A percentile compares a stretch with the other conserved stretches of the same genome.
Conservation (phyloP, 2,888 invertebrate species). For the Cyclophora punctaria region DNA sequence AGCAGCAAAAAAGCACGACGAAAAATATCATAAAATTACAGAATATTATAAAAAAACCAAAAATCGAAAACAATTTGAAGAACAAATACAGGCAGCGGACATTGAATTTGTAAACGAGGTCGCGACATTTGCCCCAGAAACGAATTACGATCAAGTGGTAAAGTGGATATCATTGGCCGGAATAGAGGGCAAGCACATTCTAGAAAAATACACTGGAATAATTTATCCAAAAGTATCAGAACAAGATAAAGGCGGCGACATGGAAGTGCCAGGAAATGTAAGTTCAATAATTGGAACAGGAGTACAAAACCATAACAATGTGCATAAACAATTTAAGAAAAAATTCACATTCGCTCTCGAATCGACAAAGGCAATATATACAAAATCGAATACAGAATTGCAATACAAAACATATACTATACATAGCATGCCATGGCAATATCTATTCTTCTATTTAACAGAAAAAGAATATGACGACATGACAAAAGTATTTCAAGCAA, state of each 20-base stretch:
- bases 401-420: constrained; percentile 11
- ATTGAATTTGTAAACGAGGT: neutral
- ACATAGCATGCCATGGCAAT: constrained; percentile 20
- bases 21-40: constrained; percentile 3
- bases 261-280: neutral
- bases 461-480: constrained; percentile 19
- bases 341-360: constrained; percentile 1
- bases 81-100: neutral
- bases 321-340: neutral
- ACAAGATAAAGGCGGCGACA: neutral
- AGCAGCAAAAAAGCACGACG: constrained; percentile 4
- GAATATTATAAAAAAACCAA: constrained; percentile 3
- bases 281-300: constrained; percentile 1
- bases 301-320: constrained; percentile 1
- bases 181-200: constrained; percentile 1
- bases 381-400: neutral
- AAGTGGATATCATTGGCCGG: neutral
- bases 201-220: neutral
- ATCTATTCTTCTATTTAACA: constrained; percentile 15
- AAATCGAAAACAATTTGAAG: constrained; percentile 1
- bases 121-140: neutral
- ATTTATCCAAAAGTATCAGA: neutral
- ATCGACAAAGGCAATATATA: constrained; percentile 1
- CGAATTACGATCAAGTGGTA: neutral
- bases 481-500: neutral